A percentile compares a stretch with the other conserved stretches of the same genome.
Evolutionary conservation across 2,797 vertebrate genomes (phyloP).

Genomic region (Periophthalmus magnuspinnatus): DNA sequence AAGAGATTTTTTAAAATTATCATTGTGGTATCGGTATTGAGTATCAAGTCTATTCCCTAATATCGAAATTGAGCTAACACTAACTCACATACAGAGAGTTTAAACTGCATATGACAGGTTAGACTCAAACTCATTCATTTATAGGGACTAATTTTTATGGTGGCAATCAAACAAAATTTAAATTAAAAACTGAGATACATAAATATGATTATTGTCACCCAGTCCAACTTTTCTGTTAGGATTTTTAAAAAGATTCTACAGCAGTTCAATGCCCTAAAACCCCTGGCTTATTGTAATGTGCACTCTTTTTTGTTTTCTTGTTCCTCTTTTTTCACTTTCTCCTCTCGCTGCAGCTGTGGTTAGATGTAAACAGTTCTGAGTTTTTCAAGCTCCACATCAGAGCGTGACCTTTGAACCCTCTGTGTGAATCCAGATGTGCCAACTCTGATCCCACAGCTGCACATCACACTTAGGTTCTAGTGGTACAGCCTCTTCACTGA

Average conservation of each 20-base stretch:
- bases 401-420: constrained; percentile 49
- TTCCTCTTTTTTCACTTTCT: constrained; percentile 4
- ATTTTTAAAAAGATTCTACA: not conserved
- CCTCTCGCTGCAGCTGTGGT: constrained; percentile 19
- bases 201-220: too few relatives aligned
- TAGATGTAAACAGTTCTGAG: constrained; percentile 28
- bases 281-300: not conserved
- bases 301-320: constrained; percentile 1
- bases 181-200: too few relatives aligned
- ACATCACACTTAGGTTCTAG: not conserved
- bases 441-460: not conserved
- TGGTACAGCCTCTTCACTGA: not conserved
- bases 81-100: too few relatives aligned
- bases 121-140: too few relatives aligned
- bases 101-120: too few relatives aligned
- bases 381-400: constrained; percentile 59
- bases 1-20: too few relatives aligned
- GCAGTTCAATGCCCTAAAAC: not conserved
- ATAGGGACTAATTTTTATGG: too few relatives aligned
- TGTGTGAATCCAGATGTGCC: constrained; percentile 11
- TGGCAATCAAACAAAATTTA: too few relatives aligned
- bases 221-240: not conserved
- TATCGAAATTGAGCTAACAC: too few relatives aligned
- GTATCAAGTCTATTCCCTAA: too few relatives aligned
- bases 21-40: too few relatives aligned